These are phyloP conservation scores for Pocota personata DNA, from an alignment of 2,888 invertebrate species.

Conservation along the genomic window DNA sequence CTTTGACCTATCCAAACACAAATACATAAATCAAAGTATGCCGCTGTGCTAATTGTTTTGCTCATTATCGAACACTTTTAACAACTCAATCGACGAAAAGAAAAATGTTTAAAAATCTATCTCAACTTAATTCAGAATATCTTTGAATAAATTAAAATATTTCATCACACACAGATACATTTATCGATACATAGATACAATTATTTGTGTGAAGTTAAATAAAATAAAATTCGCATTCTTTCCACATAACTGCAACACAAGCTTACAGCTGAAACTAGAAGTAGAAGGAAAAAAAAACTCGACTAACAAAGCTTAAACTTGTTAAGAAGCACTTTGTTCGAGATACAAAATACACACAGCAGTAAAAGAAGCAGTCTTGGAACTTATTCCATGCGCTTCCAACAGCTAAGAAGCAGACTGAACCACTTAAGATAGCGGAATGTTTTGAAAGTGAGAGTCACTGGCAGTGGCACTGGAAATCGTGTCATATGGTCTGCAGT, in stretches of 20 bases:
- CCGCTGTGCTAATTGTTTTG: too few relatives aligned
- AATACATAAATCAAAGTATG: not conserved
- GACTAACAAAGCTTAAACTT: slow-evolving; percentile 53
- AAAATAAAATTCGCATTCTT: slow-evolving; percentile 58
- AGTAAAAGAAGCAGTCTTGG: slow-evolving; percentile 1
- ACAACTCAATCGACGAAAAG: not conserved
- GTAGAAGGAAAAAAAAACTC: not conserved
- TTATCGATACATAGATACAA: slow-evolving; percentile 9
- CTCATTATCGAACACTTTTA: not conserved
- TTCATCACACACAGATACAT: slow-evolving; percentile 34
- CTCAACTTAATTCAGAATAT: not conserved
- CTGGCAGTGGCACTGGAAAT: slow-evolving; percentile 44
- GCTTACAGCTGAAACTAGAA: slow-evolving; percentile 32
- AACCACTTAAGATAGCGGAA: slow-evolving; percentile 58
- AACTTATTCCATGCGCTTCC: slow-evolving; percentile 33
- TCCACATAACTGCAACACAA: slow-evolving; percentile 64
- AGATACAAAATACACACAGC: slow-evolving; percentile 11
- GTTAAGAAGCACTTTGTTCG: slow-evolving; percentile 48
- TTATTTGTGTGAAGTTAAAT: not conserved
- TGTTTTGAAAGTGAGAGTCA: slow-evolving; percentile 68
- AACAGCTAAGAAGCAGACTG: not conserved
- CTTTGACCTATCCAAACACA: not conserved
- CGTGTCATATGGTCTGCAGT: slow-evolving; percentile 48
- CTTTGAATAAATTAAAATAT: slow-evolving; percentile 3
- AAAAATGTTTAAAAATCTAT: not conserved